Evolutionary conservation across 2,113 vertebrate species (phyloP), one percentile per base, ranked within the genome.

Genomic region (Catharus fuscescens): DNA sequence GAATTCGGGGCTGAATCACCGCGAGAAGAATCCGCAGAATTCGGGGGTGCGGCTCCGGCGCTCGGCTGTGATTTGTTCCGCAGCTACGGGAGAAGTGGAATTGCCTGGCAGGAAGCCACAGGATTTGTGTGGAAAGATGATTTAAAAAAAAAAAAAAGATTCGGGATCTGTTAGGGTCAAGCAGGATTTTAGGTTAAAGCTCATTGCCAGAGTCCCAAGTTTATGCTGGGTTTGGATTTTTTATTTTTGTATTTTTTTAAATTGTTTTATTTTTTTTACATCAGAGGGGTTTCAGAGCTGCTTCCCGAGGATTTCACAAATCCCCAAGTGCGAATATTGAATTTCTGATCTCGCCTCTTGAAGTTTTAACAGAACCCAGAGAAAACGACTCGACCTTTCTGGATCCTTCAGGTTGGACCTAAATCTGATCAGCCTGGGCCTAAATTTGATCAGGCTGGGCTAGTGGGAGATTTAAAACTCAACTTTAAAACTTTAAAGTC

Each of bases 11-110:
- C 91, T 96, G 95, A 96, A 93, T 96, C 96, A 96, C 36, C 0
- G 25, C 10, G 79, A 57, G 59, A 96, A 90, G 66, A 93, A 96
- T 73, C 66, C 56, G 71, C 88, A 96, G 95, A 96, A 96, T 91
- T 81, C 65, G 25, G 73, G 82, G 87, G 84, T 28, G 95, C 44
- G 93, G 24, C 77, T 64, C 17, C 47, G 4, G 76, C 53, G 15
- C 59, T 80, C 52, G 0, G 31, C 61, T 54, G 44, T 40, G 6
- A 53, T 93, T 90, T 82, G 31, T 95, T 76, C 84, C 8, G 26
- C 5, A 28, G 56, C 81, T 60, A 5, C n/a, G 5, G 80, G 69
- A 80, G 56, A 56, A n/a, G 34, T 9, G 31, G 21, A 47, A 65
- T 57, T 48, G 57, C 60, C 69, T 59, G 54, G 57, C 53, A 72